phyloP scores from a whole-genome alignment of 1,140 invertebrate genomes.

The Saccostrea echinata region DNA sequence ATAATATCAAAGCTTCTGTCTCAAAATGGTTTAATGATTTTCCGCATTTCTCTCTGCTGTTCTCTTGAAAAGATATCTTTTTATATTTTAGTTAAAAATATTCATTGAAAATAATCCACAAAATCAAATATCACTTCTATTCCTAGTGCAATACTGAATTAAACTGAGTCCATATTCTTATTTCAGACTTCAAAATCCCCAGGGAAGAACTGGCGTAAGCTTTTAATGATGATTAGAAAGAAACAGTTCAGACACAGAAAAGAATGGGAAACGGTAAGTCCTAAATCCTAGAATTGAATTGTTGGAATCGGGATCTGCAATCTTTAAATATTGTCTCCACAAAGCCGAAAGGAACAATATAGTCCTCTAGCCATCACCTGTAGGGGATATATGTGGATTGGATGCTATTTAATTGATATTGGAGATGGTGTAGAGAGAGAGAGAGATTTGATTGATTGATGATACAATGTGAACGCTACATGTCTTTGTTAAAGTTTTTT shows the following conservation, averaged over 20 bases:
- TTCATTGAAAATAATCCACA: background rate
- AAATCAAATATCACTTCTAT: background rate
- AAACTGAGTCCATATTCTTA: background rate
- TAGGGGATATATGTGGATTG: background rate
- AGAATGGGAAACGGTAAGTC: too few species aligned
- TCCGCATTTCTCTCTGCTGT: too few species aligned
- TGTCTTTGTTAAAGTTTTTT: background rate
- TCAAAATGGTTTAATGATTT: too few species aligned
- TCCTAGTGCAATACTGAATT: background rate
- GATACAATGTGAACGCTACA: background rate
- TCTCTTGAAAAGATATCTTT: too few species aligned
- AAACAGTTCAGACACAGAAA: background rate
- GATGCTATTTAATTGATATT: background rate
- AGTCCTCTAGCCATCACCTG: background rate
- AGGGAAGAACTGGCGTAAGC: background rate
- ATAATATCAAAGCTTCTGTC: too few species aligned
- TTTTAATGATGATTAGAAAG: background rate
- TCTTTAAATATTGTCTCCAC: background rate
- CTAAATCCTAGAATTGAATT: background rate
- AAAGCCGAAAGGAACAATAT: background rate
- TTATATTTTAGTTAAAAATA: background rate
- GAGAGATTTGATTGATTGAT: conserved; percentile 12
- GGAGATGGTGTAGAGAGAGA: background rate
- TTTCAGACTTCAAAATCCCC: background rate
- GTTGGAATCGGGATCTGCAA: background rate